Evolutionary conservation across 1,140 invertebrate genomes (phyloP).

Genomic region (Diachasma alloeum): DNA sequence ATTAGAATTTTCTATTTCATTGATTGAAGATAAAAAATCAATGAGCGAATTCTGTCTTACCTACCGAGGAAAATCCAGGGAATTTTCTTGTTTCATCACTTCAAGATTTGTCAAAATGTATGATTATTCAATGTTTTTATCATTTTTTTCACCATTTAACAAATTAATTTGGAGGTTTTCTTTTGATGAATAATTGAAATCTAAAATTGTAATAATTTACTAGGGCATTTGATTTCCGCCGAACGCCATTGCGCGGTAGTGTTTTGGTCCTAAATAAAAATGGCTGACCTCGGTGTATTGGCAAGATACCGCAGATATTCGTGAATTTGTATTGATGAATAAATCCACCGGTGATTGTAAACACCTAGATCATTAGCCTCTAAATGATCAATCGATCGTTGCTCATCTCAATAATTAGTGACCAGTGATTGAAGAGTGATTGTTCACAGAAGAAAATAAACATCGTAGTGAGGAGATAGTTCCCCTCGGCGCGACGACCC

Average conservation of each 20-base stretch:
- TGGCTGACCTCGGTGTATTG: slow-evolving; percentile 1
- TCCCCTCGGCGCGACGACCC: not conserved
- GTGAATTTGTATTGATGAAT: not conserved
- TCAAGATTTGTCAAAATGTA: too few relatives aligned
- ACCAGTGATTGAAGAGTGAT: not conserved
- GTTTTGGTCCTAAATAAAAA: slow-evolving; percentile 7
- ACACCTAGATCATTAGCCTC: not conserved
- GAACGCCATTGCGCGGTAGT: not conserved
- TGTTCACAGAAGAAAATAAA: not conserved
- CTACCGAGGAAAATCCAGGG: too few relatives aligned
- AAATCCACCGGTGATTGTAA: not conserved
- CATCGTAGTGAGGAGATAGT: not conserved
- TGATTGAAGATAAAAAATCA: too few relatives aligned
- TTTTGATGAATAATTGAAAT: too few relatives aligned
- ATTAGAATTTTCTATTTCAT: too few relatives aligned
- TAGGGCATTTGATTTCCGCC: not conserved
- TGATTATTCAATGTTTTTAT: too few relatives aligned
- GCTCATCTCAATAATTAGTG: not conserved
- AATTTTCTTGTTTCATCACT: too few relatives aligned
- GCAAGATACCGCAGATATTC: not conserved
- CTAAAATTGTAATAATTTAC: too few relatives aligned
- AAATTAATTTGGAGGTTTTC: too few relatives aligned
- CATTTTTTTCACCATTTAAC: too few relatives aligned
- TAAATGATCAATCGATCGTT: not conserved
- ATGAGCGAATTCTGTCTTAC: too few relatives aligned